Evolutionary conservation across 2,888 invertebrate genomes (phyloP).

Genomic region (Temnothorax unifasciatus): DNA sequence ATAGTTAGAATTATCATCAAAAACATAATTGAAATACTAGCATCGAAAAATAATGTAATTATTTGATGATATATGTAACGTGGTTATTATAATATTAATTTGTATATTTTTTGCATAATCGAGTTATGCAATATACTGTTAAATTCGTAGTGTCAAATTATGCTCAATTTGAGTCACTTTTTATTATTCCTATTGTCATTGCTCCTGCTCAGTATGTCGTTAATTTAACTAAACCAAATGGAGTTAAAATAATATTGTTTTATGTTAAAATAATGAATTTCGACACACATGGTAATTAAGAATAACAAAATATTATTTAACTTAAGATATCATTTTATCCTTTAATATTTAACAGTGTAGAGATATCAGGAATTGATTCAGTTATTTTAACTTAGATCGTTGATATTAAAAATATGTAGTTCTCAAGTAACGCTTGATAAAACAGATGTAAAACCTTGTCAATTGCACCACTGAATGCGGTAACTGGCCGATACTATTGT

Average conservation of each 20-base stretch:
- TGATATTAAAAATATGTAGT: conserved; percentile 13
- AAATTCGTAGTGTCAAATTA: no score
- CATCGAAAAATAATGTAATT: not conserved
- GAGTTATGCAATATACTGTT: not conserved
- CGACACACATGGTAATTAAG: no score
- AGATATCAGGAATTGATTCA: not conserved
- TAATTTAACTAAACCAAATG: no score
- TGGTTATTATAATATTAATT: not conserved
- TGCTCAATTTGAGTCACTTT: no score
- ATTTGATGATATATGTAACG: not conserved
- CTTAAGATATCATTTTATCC: no score
- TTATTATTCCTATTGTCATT: no score
- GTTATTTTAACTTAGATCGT: not conserved
- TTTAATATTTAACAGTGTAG: no score
- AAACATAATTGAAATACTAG: not conserved
- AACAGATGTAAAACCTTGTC: conserved; percentile 34
- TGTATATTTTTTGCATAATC: not conserved
- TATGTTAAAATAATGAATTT: no score
- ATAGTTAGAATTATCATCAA: conserved; percentile 3
- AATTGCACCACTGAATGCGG: conserved; percentile 58
- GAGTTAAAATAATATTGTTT: no score
- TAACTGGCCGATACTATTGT: conserved; percentile 64
- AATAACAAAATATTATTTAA: no score
- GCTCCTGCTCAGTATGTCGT: no score
- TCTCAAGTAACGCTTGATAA: conserved; percentile 13